Percentiles rank a stretch among this genome's conserved stretches.
Conservation (phyloP, 2,797 vertebrate genomes). For the Xerus rutilus region DNA sequence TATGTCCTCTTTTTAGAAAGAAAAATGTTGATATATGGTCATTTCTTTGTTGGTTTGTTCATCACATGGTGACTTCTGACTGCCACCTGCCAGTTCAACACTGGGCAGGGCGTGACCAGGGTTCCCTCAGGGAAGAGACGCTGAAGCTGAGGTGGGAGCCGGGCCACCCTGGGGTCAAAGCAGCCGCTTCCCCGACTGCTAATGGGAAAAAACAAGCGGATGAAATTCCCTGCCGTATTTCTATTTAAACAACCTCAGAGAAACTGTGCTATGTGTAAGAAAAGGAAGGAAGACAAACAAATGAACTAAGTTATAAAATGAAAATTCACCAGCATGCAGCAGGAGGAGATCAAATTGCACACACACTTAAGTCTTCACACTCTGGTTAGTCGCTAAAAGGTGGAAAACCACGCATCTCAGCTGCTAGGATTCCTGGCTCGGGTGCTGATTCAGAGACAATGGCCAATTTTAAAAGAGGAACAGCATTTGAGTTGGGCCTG, state of each 20-base stretch:
- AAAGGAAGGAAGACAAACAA: neutral
- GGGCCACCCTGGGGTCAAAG: neutral
- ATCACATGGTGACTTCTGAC: neutral
- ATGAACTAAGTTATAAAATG: neutral
- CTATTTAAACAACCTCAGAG: conserved; percentile 16
- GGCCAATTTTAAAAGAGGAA: conserved; percentile 39
- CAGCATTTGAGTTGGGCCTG: neutral
- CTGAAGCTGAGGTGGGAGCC: neutral
- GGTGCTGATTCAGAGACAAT: neutral
- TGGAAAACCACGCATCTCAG: neutral
- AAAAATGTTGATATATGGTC: neutral
- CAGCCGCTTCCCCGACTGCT: neutral
- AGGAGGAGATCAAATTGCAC: conserved; percentile 10
- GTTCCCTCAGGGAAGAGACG: neutral
- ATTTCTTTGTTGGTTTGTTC: neutral
- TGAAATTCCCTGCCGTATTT: neutral
- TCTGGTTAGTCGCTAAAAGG: neutral
- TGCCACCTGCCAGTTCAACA: neutral
- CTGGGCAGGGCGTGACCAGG: too few species aligned
- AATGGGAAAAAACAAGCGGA: neutral
- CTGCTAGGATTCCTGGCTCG: neutral
- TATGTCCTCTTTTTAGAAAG: neutral
- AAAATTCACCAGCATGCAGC: conserved; percentile 38
- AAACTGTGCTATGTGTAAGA: neutral
- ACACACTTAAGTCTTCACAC: neutral